Evolutionary conservation across 2,888 invertebrate species (phyloP).

Genomic region (Andrena minutula): DNA sequence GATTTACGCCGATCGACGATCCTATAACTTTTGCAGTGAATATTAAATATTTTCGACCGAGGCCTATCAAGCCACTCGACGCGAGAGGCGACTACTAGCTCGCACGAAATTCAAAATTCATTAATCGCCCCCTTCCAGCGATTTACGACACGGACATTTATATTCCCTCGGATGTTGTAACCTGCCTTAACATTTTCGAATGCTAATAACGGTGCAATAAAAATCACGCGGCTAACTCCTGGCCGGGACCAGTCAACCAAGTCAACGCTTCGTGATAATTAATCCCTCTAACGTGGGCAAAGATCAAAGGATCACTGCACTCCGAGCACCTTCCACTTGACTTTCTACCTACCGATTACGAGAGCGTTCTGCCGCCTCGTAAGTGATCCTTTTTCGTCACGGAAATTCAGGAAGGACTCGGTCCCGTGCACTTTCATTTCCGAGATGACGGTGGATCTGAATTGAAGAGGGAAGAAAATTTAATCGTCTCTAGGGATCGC

Average conservation of each 20-base stretch:
- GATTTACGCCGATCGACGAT: too few species aligned
- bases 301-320: constrained; percentile 74
- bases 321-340: constrained; percentile 56
- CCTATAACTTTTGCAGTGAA: neutral
- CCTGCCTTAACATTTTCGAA: constrained; percentile 72
- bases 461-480: neutral
- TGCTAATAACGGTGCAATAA: constrained; percentile 68
- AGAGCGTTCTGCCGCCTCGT: constrained; percentile 2
- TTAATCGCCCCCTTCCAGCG: constrained; percentile 45
- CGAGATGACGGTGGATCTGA: constrained; percentile 27
- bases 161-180: constrained; percentile 43
- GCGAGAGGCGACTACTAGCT: neutral
- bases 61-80: too few species aligned
- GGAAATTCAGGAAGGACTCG: constrained; percentile 52
- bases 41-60: too few species aligned
- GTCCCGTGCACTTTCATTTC: constrained; percentile 58
- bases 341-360: constrained; percentile 45
- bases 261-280: constrained; percentile 75
- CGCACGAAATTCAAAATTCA: constrained; percentile 35
- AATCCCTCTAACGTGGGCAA: constrained; percentile 72
- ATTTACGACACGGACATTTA: constrained; percentile 47
- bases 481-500: constrained; percentile 33
- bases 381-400: constrained; percentile 53
- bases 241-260: neutral
- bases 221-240: constrained; percentile 72